These are phyloP conservation scores for Zoanthus sansibaricus DNA, from an alignment of 92 coral and sea anemone species.

Conservation along the genomic window DNA sequence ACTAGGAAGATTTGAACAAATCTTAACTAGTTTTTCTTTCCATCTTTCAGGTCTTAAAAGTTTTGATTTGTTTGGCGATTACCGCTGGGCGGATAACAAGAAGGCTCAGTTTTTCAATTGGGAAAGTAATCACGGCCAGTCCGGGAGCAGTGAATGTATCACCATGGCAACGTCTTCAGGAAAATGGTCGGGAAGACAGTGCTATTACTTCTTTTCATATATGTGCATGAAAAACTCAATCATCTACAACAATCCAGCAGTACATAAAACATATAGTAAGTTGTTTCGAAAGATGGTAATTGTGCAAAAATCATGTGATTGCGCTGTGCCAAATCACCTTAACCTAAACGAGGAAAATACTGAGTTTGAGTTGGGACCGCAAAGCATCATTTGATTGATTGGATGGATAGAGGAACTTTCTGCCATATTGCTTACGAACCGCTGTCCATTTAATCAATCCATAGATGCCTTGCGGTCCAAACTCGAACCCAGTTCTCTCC, in stretches of 20 bases:
- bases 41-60: neutral
- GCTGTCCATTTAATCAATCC: too few relatives aligned
- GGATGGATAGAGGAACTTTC: too few relatives aligned
- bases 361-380: too few relatives aligned
- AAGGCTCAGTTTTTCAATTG: constrained; percentile 15
- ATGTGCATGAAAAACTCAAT: neutral
- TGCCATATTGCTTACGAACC: too few relatives aligned
- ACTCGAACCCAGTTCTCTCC: too few relatives aligned
- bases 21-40: neutral
- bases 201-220: neutral
- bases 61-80: neutral
- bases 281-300: neutral
- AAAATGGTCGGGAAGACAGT: neutral
- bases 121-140: neutral
- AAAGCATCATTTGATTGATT: too few relatives aligned
- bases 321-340: neutral
- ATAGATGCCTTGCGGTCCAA: too few relatives aligned
- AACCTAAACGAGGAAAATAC: too few relatives aligned
- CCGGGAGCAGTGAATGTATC: neutral
- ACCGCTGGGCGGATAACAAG: constrained; percentile 25
- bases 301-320: too few relatives aligned
- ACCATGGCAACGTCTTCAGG: constrained; percentile 8
- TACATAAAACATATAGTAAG: neutral
- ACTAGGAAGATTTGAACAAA: neutral
- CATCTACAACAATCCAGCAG: neutral